A percentile compares a stretch with the other conserved stretches of the same genome.
Evolutionary conservation across 2,797 vertebrate species (phyloP).

Genomic region (Triplophysa bombifrons): DNA sequence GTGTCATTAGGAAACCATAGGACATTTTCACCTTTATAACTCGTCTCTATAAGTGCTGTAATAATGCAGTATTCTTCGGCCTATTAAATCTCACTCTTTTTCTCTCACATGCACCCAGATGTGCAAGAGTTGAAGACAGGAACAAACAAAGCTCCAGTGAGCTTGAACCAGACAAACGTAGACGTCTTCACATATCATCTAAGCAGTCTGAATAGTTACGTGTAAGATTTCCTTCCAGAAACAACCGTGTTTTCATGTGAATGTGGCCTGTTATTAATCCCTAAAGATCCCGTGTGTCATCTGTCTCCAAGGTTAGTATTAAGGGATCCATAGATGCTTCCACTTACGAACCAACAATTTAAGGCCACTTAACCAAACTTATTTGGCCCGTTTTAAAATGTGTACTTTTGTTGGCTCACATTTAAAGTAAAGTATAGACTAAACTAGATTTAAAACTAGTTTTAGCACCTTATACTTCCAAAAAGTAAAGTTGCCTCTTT

Average conservation of each 20-base stretch:
- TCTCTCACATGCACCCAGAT: constrained; percentile 14
- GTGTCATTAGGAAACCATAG: constrained; percentile 39
- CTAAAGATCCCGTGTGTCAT: not conserved
- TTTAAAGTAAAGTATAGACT: not conserved
- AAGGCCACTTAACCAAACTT: not conserved
- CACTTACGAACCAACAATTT: not conserved
- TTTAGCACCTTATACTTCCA: constrained; percentile 17
- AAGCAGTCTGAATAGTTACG: not conserved
- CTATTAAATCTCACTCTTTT: constrained; percentile 15
- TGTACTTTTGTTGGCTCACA: not conserved
- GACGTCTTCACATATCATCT: not conserved
- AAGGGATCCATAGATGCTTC: not conserved
- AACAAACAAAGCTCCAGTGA: not conserved
- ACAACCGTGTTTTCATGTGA: not conserved
- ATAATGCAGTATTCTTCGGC: constrained; percentile 29
- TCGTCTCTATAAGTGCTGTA: not conserved
- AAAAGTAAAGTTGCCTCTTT: not conserved
- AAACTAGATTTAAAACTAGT: not conserved
- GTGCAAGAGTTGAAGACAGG: not conserved
- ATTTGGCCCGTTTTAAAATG: not conserved
- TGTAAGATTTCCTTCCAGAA: not conserved
- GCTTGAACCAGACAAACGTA: not conserved
- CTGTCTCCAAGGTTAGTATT: not conserved
- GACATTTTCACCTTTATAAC: constrained; percentile 20
- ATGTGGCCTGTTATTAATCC: not conserved